Evolutionary conservation across 2,888 invertebrate genomes (phyloP).

Genomic region (Acleris emargana): DNA sequence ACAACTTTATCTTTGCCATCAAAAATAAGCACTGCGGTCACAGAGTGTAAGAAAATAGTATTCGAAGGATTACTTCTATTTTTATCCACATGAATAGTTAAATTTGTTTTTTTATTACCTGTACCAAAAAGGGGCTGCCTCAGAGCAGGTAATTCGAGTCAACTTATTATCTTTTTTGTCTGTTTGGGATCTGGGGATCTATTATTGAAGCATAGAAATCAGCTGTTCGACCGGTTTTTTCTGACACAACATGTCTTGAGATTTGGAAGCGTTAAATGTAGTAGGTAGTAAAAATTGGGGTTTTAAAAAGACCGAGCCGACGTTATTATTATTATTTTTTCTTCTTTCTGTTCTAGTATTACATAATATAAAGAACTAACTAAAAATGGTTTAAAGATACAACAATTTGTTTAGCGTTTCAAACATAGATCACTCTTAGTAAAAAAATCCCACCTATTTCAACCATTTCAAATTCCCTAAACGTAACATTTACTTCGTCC

Average conservation of each 20-base stretch:
- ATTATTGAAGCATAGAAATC: slow-evolving; percentile 30
- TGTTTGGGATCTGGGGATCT: slow-evolving; percentile 21
- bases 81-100: slow-evolving; percentile 20
- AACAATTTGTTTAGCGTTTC: no score
- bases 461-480: slow-evolving; percentile 21
- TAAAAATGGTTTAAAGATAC: no score
- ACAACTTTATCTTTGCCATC: slow-evolving; percentile 27
- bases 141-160: slow-evolving; percentile 32
- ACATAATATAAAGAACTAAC: no score
- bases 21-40: not conserved
- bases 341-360: no score
- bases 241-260: slow-evolving; percentile 22
- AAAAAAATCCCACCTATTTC: not conserved
- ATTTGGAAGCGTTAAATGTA: not conserved
- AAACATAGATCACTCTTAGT: no score
- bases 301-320: no score
- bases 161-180: slow-evolving; percentile 32
- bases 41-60: not conserved
- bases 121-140: slow-evolving; percentile 23
- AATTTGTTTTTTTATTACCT: slow-evolving; percentile 27
- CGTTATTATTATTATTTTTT: no score
- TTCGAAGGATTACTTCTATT: slow-evolving; percentile 3
- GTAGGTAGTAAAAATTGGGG: not conserved
- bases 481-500: slow-evolving; percentile 45
- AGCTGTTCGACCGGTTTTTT: slow-evolving; percentile 36